Percentiles rank a stretch among this genome's conserved stretches.
phyloP scores from a whole-genome alignment of 1,140 invertebrate genomes.

The Drosophila kepulauana region DNA sequence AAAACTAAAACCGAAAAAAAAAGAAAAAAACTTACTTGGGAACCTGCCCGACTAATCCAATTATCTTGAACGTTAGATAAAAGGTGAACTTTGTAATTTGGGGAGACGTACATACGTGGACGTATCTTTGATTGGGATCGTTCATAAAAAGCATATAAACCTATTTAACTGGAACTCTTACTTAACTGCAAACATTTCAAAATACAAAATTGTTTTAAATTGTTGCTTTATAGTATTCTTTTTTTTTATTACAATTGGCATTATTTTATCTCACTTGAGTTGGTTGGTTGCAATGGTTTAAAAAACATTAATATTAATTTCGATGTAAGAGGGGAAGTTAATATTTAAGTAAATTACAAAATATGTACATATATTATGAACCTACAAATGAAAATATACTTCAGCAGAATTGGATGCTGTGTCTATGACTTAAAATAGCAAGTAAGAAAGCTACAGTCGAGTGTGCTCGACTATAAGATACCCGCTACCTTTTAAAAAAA shows the following conservation, averaged over 20 bases:
- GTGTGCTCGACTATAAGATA: no score
- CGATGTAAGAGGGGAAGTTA: no score
- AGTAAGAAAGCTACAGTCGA: no score
- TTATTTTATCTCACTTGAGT: no score
- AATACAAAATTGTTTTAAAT: not conserved
- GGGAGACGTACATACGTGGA: not conserved
- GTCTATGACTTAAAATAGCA: no score
- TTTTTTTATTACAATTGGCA: not conserved
- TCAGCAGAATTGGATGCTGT: no score
- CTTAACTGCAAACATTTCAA: not conserved
- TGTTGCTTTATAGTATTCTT: not conserved
- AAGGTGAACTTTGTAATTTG: not conserved
- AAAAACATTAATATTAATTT: no score
- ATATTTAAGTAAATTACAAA: no score
- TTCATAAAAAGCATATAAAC: not conserved
- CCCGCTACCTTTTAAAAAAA: no score
- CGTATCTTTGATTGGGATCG: not conserved
- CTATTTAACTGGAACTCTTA: constrained; percentile 1
- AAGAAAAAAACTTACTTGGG: not conserved
- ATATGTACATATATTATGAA: no score
- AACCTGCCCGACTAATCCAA: constrained; percentile 28
- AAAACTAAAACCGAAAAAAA: not conserved
- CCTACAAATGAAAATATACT: no score
- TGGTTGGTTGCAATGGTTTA: no score
- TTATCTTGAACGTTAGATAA: constrained; percentile 18